Base-by-base conservation (phyloP, 1,140 invertebrate species). In the Nilaparvata lugens region DNA sequence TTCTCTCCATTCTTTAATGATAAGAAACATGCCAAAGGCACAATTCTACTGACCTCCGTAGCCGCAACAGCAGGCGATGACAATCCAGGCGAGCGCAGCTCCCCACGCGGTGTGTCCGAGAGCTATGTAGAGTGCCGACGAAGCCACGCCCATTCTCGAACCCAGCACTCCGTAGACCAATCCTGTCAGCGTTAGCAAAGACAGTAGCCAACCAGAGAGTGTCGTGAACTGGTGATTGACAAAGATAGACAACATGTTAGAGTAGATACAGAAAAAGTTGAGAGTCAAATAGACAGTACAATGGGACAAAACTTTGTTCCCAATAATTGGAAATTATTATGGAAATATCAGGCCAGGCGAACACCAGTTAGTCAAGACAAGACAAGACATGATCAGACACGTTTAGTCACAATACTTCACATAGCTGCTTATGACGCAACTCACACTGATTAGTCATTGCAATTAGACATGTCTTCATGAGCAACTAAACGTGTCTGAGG, bases 91-190 rank as follows among this genome's bases (percentile, higher is more conserved):
- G 2, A 93, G 72, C 0, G 84, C 82, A 0, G 86, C 68, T 0
- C 84, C 86, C 85, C 90, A 94, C 0, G 84, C 87, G 68, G 79
- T 76, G 71, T 84, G 82, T 9, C 80, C 81, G 4, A 83, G 70
- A 35, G 81, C 73, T 9, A 76, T 79, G 73, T 83, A 79, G 0
- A 78, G 53, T 2, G 78, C 74, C 4, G 76, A 75, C n/a, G 71
- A 69, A 24, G 81, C 76, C 2, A 84, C 76, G 56, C 80, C 82
- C 52, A 91, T 74, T 66, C 85, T 81, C 9, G 83, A 80, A 45
- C 84, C 79, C 65, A 86, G 84, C 55, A 90, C 81, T 7, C 89
- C 87, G 70, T 90, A 90, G 13, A 91, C 86, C n/a, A 90, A 77
- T 40, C 68, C 70, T 5, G 64, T 28, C 11, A 68, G 28, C 4